Percentiles rank a stretch among this genome's conserved stretches.
phyloP scores from a whole-genome alignment of 2,113 vertebrate species.

The Paramisgurnus dabryanus region DNA sequence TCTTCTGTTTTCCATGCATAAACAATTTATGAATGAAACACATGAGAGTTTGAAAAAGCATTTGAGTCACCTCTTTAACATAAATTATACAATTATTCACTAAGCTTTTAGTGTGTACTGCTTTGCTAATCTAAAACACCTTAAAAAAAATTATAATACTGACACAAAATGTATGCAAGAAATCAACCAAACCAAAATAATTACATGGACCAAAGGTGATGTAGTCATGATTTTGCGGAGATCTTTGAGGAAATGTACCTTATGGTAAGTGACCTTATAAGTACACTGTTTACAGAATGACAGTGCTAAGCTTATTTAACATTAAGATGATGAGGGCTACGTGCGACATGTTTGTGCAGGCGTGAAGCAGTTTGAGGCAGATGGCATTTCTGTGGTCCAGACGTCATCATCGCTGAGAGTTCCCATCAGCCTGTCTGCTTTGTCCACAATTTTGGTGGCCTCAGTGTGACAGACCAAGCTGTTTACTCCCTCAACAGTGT shows the following conservation, averaged over 20 bases:
- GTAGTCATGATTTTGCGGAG: neutral
- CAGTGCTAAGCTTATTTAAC: conserved; percentile 41
- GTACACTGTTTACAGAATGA: neutral
- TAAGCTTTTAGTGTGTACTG: neutral
- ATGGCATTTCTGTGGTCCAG: conserved; percentile 67
- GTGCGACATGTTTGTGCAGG: neutral
- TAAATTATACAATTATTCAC: neutral
- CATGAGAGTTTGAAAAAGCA: neutral
- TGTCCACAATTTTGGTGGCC: neutral
- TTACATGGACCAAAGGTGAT: neutral
- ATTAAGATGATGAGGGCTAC: neutral
- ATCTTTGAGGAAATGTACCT: neutral
- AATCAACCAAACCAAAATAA: too few relatives aligned
- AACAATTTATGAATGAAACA: conserved; percentile 25
- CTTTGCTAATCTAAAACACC: neutral
- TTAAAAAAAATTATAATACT: too few relatives aligned
- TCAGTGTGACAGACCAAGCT: conserved; percentile 13
- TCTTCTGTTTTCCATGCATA: neutral
- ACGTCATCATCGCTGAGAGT: conserved; percentile 53
- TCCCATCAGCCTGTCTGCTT: neutral
- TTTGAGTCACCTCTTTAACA: neutral
- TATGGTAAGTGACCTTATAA: neutral
- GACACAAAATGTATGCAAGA: neutral
- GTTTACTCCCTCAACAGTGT: neutral
- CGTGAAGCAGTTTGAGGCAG: conserved; percentile 58